Base-by-base conservation (phyloP, 2,113 vertebrate species). In the Leptodactylus fuscus region DNA sequence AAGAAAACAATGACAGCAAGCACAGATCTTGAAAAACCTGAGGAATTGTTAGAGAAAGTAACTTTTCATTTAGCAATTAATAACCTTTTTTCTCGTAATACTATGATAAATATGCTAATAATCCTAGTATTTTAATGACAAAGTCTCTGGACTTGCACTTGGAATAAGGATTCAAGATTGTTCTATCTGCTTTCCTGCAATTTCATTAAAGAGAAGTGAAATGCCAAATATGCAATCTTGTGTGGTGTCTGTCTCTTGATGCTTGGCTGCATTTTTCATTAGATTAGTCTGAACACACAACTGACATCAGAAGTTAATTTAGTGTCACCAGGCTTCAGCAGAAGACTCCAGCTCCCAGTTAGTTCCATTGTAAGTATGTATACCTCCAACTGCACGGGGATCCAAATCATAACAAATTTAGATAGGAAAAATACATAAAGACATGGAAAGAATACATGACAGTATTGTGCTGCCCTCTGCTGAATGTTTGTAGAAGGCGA, bases 231-330 rank as follows among this genome's bases (percentile, higher is more conserved):
- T 81, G 60, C 60, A 69, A 69, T 81, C 53, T 49, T 81, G 18
- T 81, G 15, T 41, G 44, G 16, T 48, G 38, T 48, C 81, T 41
- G 34, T 83, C 34, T 77, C 58, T 76, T 84, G 41, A 53, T 77
- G 82, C 55, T 60, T 46, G 29, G 41, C 67, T 84, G 41, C 82
- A n/a, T 44, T 85, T 78, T 78, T 67, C 74, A 85, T 78, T 78
- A 65, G 38, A 76, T 76, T 38, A 49, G 7, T 69, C 67, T 83
- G 75, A 51, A 78, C 71, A 62, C 34, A 78, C 29, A 77, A 69
- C 73, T 62, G 44, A 36, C 69, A 78, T 85, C 58, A 85, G 62
- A 70, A 70, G 53, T 55, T 51, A 69, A 85, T 79, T 85, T 85
- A 70, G 62, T 79, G 34, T 44, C 58, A 70, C 46, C 8, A 79